phyloP scores from a whole-genome alignment of 2,113 vertebrate genomes.

The Campylomormyrus tamandua region DNA sequence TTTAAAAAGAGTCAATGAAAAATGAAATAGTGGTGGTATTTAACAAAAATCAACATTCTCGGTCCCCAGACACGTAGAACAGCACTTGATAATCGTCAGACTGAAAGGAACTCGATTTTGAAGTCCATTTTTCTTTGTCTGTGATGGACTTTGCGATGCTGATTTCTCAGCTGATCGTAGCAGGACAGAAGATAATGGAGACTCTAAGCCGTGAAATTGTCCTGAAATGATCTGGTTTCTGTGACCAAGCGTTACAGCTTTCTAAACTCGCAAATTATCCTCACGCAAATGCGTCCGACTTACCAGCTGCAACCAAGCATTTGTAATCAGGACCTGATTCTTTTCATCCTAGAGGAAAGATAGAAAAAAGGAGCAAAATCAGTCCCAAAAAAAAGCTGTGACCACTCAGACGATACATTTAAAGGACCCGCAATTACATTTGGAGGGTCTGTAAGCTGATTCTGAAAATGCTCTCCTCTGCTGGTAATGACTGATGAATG shows the following conservation, averaged over 20 bases:
- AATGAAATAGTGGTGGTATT: not conserved
- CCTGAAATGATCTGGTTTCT: not conserved
- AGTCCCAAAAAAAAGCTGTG: not conserved
- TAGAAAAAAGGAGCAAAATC: not conserved
- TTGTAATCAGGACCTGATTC: slow-evolving; percentile 77
- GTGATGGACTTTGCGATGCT: not conserved
- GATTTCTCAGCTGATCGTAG: not conserved
- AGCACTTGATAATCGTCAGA: not conserved
- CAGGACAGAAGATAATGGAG: not conserved
- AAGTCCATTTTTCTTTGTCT: not conserved
- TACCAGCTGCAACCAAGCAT: slow-evolving; percentile 78
- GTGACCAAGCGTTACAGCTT: not conserved
- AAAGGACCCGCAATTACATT: not conserved
- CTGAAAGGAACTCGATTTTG: not conserved
- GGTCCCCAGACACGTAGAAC: not conserved
- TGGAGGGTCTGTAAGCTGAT: not conserved
- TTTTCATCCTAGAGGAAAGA: slow-evolving; percentile 68
- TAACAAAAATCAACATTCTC: not conserved
- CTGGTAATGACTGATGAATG: not conserved
- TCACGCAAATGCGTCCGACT: slow-evolving; percentile 40
- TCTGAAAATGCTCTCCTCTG: not conserved
- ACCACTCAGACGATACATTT: not conserved
- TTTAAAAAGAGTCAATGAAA: not conserved
- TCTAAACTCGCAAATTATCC: slow-evolving; percentile 7
- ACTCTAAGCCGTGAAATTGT: not conserved